Conservation (phyloP, 2,888 invertebrate species). For the Drosophila borborema region DNA sequence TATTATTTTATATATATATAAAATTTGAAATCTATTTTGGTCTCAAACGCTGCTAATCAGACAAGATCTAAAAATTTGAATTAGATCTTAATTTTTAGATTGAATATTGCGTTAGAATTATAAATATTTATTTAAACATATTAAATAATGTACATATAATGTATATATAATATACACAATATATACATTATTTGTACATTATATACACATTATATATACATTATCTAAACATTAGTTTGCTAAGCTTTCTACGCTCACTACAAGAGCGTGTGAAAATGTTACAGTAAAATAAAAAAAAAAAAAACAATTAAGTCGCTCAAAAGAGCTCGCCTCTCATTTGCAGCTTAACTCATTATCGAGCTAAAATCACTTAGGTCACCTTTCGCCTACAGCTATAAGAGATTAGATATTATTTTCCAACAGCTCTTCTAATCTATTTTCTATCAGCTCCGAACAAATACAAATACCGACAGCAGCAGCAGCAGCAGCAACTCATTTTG, state of each 20-base stretch:
- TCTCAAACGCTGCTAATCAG: no score
- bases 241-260: background rate
- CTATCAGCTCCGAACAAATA: background rate
- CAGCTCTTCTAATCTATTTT: background rate
- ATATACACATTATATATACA: background rate
- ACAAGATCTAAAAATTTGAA: no score
- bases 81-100: no score
- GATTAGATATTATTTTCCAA: constrained; percentile 4
- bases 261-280: background rate
- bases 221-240: background rate
- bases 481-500: background rate
- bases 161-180: background rate
- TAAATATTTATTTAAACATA: no score
- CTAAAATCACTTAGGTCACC: constrained; percentile 4
- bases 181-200: background rate
- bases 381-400: background rate
- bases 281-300: background rate
- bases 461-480: background rate
- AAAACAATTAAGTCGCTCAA: constrained; percentile 1
- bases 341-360: background rate
- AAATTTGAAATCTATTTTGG: no score
- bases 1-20: no score
- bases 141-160: no score
- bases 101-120: no score
- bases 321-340: background rate